Evolutionary conservation across 2,113 vertebrate genomes (phyloP), one percentile per base, ranked within the genome.

Genomic region (Pelecanus crispus): DNA sequence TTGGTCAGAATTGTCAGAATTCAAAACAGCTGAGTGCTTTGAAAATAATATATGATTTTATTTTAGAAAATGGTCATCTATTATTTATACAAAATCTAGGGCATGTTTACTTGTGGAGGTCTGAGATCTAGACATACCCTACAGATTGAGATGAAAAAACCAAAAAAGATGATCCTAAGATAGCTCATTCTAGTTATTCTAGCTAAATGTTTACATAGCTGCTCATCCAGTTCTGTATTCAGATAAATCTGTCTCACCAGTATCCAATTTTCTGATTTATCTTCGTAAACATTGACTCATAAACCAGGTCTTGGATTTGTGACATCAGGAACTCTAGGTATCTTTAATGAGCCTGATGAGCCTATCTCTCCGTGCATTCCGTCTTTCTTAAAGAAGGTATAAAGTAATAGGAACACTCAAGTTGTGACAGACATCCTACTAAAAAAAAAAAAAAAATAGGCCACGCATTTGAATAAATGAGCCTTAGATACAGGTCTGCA

Each of bases 71-170:
- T 4, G 14, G 12, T 58, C 2, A 93, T 96, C 36, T 77, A 95
- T 94, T 93, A 95, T 97, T 97, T 82, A 95, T 72, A 81, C 11
- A 79, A 94, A 89, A 94, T 82, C 80, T 92, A 84, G 91, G 88
- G n/a, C 73, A 87, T 45, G 50, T 62, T 94, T 88, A 42, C 68
- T 75, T 87, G 34, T 11, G 52, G 20, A 92, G 34, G 36, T 74
- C 84, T 65, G 65, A 68, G 32, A 89, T 53, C 52, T 32, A 74
- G 77, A 89, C 7, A 16, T 25, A 72, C 11, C n/a, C 34, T 52
- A 24, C 47, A 75, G 68, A 74, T 9, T 40, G 47, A 68, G 68
- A n/a, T 14, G 31, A 4, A 75, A 71, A 83, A 38, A 16, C 8
- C 6, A 52, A 52, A 50, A 75, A 72, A 42, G 1, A 61, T 38